Conservation (phyloP, 2,797 vertebrate genomes). For the Helicolenus hilgendorfi region DNA sequence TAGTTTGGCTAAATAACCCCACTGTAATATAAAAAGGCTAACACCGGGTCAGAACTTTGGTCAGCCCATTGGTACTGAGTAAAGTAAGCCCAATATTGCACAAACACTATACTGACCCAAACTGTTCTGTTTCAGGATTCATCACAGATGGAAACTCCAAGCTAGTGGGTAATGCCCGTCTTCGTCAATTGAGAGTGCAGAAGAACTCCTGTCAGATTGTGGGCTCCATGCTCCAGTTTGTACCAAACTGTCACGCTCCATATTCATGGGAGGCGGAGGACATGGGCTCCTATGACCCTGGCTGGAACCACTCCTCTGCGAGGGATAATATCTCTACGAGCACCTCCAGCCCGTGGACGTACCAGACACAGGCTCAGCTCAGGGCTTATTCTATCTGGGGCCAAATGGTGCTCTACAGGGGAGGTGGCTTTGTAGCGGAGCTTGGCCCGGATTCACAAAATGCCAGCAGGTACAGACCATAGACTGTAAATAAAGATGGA, state of each 20-base stretch:
- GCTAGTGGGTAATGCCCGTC: slow-evolving; percentile 93
- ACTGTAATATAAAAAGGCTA: background rate
- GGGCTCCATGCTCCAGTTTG: slow-evolving; percentile 68
- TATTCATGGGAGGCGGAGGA: slow-evolving; percentile 94
- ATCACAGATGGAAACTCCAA: slow-evolving; percentile 98
- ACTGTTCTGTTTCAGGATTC: slow-evolving; percentile 89
- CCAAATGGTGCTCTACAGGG: slow-evolving; percentile 89
- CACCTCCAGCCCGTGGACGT: slow-evolving; percentile 89
- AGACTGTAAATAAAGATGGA: background rate
- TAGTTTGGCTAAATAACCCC: background rate
- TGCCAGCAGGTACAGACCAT: slow-evolving; percentile 90
- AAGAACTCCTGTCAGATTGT: slow-evolving; percentile 86
- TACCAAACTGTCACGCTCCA: slow-evolving; percentile 85
- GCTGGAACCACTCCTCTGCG: slow-evolving; percentile 89
- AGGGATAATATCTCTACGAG: slow-evolving; percentile 61
- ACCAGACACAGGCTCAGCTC: slow-evolving; percentile 91
- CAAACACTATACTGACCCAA: background rate
- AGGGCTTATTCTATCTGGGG: slow-evolving; percentile 91
- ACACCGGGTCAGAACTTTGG: background rate
- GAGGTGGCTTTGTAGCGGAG: slow-evolving; percentile 93
- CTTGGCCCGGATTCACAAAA: slow-evolving; percentile 90
- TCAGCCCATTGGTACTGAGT: background rate
- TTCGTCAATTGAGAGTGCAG: slow-evolving; percentile 94
- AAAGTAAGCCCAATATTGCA: background rate
- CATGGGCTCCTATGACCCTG: slow-evolving; percentile 86